Percentiles rank a stretch among this genome's conserved stretches.
Evolutionary conservation across 2,113 vertebrate genomes (phyloP).

Genomic region (Vireo altiloquus): DNA sequence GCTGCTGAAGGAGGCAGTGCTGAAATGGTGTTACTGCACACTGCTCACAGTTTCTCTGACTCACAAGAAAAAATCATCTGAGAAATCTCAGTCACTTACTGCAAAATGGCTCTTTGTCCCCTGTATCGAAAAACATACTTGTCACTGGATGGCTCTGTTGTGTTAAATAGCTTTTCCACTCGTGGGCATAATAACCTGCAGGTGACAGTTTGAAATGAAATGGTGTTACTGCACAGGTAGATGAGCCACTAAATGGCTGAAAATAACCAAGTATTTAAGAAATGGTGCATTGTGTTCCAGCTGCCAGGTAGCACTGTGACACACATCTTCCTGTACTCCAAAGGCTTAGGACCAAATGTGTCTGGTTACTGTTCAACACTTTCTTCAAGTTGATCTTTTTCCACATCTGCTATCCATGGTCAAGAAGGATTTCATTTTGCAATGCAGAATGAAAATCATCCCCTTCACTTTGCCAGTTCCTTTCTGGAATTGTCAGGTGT

Average conservation of each 20-base stretch:
- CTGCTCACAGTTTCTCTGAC: no score
- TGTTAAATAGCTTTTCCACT: slow-evolving; percentile 80
- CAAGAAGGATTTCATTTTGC: background rate
- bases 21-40: no score
- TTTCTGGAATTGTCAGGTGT: background rate
- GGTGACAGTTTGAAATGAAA: background rate
- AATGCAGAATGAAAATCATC: background rate
- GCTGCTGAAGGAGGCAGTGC: background rate
- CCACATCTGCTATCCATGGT: background rate
- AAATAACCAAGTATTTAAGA: background rate
- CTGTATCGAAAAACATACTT: slow-evolving; percentile 87
- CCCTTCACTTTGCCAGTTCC: background rate
- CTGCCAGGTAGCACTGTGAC: background rate
- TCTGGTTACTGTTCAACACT: background rate
- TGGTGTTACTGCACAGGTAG: background rate
- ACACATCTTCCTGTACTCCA: background rate
- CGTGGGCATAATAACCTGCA: slow-evolving; percentile 84
- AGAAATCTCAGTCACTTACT: slow-evolving; percentile 76
- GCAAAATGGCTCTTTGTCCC: slow-evolving; percentile 79
- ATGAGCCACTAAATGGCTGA: background rate
- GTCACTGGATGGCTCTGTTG: slow-evolving; percentile 71
- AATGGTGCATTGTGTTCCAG: background rate
- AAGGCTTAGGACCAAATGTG: background rate
- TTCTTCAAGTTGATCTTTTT: background rate
- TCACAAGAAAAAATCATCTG: background rate